Evolutionary conservation across 2,113 vertebrate species (phyloP).

Genomic region (Nasalis larvatus): DNA sequence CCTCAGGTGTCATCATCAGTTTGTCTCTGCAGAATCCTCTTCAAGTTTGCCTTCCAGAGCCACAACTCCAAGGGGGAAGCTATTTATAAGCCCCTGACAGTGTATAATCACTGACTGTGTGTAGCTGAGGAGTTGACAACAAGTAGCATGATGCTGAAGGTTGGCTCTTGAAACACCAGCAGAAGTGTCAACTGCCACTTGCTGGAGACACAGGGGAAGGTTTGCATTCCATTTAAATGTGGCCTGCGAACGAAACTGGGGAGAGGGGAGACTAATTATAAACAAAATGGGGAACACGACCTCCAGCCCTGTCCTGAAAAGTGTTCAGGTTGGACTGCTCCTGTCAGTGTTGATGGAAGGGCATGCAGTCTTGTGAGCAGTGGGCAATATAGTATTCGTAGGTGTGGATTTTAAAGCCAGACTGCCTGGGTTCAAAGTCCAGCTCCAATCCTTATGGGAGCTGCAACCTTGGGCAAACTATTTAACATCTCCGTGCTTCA

Average conservation of each 20-base stretch:
- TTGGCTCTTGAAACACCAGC: background rate
- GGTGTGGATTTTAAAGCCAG: background rate
- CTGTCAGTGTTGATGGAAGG: background rate
- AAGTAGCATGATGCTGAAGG: background rate
- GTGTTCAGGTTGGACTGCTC: background rate
- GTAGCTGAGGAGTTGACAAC: background rate
- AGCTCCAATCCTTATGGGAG: background rate
- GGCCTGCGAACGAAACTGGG: background rate
- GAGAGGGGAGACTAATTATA: background rate
- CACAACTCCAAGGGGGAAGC: slow-evolving; percentile 7
- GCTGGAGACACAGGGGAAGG: background rate
- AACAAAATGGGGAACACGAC: background rate
- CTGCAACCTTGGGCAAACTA: background rate
- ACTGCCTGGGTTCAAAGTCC: background rate
- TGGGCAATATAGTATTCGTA: background rate
- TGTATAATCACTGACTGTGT: background rate
- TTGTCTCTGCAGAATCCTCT: slow-evolving; percentile 35
- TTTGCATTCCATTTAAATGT: background rate
- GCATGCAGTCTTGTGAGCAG: background rate
- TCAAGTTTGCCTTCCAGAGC: slow-evolving; percentile 44
- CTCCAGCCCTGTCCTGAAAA: background rate
- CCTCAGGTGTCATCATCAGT: background rate
- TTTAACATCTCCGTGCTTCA: background rate
- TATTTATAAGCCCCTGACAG: slow-evolving; percentile 49
- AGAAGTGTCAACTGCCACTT: background rate